Conservation (phyloP, 2,888 invertebrate species). For the Choristoneura rosaceana region DNA sequence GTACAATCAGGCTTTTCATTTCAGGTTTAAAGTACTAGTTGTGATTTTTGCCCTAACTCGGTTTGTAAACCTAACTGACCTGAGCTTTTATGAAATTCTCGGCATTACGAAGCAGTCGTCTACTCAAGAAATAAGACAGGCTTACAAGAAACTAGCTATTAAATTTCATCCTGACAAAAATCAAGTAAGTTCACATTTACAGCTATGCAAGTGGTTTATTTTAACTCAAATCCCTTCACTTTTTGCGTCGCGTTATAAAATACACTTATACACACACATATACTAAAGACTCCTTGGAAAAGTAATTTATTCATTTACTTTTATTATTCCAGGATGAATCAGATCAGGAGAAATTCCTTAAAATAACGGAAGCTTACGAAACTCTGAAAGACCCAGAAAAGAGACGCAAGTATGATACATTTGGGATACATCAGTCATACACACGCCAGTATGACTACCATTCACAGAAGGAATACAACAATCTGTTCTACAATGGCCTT, state of each 20-base stretch:
- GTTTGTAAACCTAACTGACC: slow-evolving; percentile 63
- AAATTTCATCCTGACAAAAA: slow-evolving; percentile 92
- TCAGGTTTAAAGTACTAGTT: slow-evolving; percentile 63
- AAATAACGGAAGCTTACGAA: slow-evolving; percentile 94
- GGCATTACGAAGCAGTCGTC: slow-evolving; percentile 88
- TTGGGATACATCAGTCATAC: slow-evolving; percentile 88
- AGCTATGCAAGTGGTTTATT: not conserved
- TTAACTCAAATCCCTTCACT: not conserved
- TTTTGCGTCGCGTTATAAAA: not conserved
- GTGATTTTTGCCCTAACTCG: slow-evolving; percentile 55
- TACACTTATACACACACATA: not conserved
- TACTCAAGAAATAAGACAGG: slow-evolving; percentile 89
- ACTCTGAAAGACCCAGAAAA: slow-evolving; percentile 93
- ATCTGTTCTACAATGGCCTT: slow-evolving; percentile 94
- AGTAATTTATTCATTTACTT: not conserved
- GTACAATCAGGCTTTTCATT: slow-evolving; percentile 41
- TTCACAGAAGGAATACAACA: slow-evolving; percentile 88
- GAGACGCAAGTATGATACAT: slow-evolving; percentile 91
- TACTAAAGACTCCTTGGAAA: not conserved
- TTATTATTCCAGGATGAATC: slow-evolving; percentile 87
- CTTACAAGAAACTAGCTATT: slow-evolving; percentile 91
- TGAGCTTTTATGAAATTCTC: slow-evolving; percentile 87
- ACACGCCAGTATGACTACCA: slow-evolving; percentile 84
- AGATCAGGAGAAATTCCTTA: slow-evolving; percentile 90
- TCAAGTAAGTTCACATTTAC: slow-evolving; percentile 64